A percentile compares a stretch with the other conserved stretches of the same genome.
Conservation (phyloP, 2,888 invertebrate genomes). For the Busseola fusca region DNA sequence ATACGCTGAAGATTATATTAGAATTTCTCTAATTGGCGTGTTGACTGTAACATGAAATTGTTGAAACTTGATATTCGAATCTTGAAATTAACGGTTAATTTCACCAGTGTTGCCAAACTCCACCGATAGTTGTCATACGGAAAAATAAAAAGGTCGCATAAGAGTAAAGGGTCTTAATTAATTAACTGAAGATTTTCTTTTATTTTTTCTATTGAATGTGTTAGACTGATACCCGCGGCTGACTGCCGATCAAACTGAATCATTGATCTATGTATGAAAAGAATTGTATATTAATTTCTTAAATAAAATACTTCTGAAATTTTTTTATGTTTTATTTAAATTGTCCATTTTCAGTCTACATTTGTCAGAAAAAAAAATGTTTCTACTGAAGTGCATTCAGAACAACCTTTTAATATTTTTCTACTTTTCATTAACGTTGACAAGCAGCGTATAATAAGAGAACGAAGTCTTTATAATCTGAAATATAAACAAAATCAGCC, state of each 20-base stretch:
- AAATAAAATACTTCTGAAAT: slow-evolving; percentile 86
- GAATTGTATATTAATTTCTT: slow-evolving; percentile 88
- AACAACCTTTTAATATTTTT: neutral
- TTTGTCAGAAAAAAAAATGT: neutral
- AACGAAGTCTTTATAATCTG: slow-evolving; percentile 87
- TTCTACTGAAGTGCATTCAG: neutral
- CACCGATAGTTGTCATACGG: slow-evolving; percentile 66
- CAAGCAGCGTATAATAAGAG: slow-evolving; percentile 83
- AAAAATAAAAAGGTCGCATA: slow-evolving; percentile 63
- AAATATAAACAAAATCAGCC: slow-evolving; percentile 55
- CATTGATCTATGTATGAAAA: slow-evolving; percentile 84
- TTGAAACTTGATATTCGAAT: slow-evolving; percentile 16
- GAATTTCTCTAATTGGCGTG: neutral
- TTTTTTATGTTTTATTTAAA: slow-evolving; percentile 62
- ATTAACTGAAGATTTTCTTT: slow-evolving; percentile 55
- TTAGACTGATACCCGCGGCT: slow-evolving; percentile 77
- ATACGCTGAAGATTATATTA: neutral
- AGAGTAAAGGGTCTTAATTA: slow-evolving; percentile 56
- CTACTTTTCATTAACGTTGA: slow-evolving; percentile 81
- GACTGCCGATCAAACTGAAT: slow-evolving; percentile 76
- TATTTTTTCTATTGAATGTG: slow-evolving; percentile 68
- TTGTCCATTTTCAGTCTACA: neutral
- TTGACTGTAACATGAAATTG: neutral
- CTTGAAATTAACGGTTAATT: slow-evolving; percentile 47
- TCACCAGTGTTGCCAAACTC: slow-evolving; percentile 57